Evolutionary conservation across 2,113 vertebrate genomes (phyloP).

Genomic region (Zosterops japonicus): DNA sequence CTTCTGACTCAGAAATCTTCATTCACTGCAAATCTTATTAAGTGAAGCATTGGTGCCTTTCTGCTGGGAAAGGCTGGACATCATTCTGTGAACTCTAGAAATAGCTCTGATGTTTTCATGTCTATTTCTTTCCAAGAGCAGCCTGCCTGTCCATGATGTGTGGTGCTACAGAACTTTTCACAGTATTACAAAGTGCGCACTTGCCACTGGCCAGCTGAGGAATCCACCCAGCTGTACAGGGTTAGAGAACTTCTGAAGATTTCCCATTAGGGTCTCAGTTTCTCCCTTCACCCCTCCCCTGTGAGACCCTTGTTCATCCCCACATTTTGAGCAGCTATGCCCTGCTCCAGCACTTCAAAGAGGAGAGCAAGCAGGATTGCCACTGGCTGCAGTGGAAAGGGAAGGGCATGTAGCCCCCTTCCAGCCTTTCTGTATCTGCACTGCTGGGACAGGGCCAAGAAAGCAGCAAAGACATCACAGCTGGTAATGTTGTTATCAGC

Average conservation of each 20-base stretch:
- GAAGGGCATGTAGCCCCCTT: neutral
- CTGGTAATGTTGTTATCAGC: neutral
- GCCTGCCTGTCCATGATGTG: neutral
- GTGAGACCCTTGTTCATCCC: neutral
- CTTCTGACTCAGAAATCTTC: neutral
- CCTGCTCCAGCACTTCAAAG: neutral
- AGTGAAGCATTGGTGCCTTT: neutral
- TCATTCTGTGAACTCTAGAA: neutral
- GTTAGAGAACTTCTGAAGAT: neutral
- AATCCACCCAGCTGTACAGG: fast-evolving
- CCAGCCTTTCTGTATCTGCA: neutral
- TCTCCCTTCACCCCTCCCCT: neutral
- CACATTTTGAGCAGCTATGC: neutral
- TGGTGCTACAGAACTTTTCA: neutral
- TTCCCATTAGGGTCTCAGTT: neutral
- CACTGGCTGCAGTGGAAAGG: neutral
- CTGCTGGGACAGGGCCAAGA: neutral
- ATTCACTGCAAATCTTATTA: neutral
- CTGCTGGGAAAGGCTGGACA: neutral
- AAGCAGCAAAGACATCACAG: neutral
- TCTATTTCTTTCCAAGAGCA: neutral
- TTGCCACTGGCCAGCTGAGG: neutral
- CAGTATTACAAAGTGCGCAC: neutral
- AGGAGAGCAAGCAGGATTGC: neutral
- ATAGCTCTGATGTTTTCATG: neutral